Evolutionary conservation across 2,797 vertebrate genomes (phyloP).

Genomic region (Schizothorax lantsangensis): DNA sequence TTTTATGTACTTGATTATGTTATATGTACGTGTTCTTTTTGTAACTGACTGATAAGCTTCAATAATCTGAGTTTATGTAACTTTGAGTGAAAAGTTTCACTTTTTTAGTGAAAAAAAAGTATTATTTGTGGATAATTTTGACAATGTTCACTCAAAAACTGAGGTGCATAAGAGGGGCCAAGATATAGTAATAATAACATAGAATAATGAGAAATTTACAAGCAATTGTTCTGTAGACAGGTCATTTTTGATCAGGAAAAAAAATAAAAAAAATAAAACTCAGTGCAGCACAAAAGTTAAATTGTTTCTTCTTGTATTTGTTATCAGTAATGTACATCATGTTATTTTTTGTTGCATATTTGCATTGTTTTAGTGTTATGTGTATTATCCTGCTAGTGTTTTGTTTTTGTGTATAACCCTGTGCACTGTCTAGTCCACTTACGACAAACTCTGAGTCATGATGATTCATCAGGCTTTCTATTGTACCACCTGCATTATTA

Average conservation of each 20-base stretch:
- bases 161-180: background rate
- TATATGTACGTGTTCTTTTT: background rate
- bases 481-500: background rate
- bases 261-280: background rate
- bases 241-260: background rate
- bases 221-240: background rate
- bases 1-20: background rate
- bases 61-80: background rate
- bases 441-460: background rate
- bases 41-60: background rate
- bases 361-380: background rate
- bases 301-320: background rate
- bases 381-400: background rate
- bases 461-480: background rate
- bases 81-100: background rate
- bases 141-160: background rate
- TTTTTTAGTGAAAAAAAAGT: background rate
- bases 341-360: background rate
- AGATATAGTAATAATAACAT: background rate
- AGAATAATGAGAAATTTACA: background rate
- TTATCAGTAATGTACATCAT: background rate
- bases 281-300: background rate
- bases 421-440: background rate
- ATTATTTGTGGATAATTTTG: background rate
- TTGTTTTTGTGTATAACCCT: background rate